Evolutionary conservation across 2,113 vertebrate species (phyloP), one percentile per base, ranked within the genome.

Genomic region (Mionectes macconnelli): DNA sequence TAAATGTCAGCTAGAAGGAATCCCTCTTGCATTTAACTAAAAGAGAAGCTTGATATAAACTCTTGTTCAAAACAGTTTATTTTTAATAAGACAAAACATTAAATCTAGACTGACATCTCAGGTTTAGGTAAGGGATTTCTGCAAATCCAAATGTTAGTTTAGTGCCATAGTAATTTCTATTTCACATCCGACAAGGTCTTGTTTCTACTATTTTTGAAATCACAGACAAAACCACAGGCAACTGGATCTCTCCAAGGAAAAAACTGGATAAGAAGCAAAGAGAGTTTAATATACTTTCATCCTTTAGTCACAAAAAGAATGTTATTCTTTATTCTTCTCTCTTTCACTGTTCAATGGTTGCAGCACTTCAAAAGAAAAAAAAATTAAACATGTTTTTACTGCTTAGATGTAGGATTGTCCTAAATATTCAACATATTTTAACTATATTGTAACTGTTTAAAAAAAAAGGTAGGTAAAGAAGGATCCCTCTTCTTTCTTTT

Each of bases 151-250:
- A 55, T 0, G 1, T 31, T 76, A 84, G 25, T 80, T 77, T 82
- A 83, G 42, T 80, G 59, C 90, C 52, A 67, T 8, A 94, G 87
- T 27, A 2, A 63, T 90, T 94, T 66, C 60, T 83, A 37, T 62
- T 55, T 90, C 93, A 81, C 78, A 87, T 78, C 24, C 80, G 22
- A 84, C 27, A 39, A 86, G 55, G 19, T 70, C 79, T 88, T 94
- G 63, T 88, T 94, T 90, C 68, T 83, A 67, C 84, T 93, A 77
- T 90, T 96, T 93, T 81, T 87, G 56, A 94, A 97, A 93, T 90
- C 68, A 72, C 83, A 90, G 92, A 68, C 68, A 92, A 90, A 96
- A 94, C 92, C 94, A 88, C 94, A 96, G 49, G 87, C 79, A 96
- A 92, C 83, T 96, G 92, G 90, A 94, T 74, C 63, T 68, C 68